phyloP scores from a whole-genome alignment of 1,140 invertebrate genomes.

The Drosophila varians region DNA sequence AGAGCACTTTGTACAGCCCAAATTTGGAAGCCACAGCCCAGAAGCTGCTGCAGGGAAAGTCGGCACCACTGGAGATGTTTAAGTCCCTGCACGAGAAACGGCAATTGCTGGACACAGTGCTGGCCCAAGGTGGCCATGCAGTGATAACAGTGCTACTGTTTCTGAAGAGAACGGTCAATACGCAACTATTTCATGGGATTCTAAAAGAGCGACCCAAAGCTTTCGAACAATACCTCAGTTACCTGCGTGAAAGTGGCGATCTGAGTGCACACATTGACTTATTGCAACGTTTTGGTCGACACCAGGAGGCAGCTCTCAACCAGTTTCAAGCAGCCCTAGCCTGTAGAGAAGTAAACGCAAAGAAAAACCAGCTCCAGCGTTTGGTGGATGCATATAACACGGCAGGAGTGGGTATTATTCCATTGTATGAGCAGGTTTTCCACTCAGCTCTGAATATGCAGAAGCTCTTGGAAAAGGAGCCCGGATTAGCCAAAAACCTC shows the following conservation, averaged over 20 bases:
- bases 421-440: slow-evolving; percentile 70
- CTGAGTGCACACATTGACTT: slow-evolving; percentile 84
- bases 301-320: slow-evolving; percentile 85
- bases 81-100: slow-evolving; percentile 85
- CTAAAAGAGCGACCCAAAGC: slow-evolving; percentile 84
- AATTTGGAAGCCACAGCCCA: slow-evolving; percentile 83
- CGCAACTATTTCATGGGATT: slow-evolving; percentile 84
- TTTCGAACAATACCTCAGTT: slow-evolving; percentile 85
- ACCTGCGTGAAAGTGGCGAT: slow-evolving; percentile 84
- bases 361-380: slow-evolving; percentile 63
- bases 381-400: slow-evolving; percentile 60
- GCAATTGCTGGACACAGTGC: slow-evolving; percentile 85
- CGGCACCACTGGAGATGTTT: slow-evolving; percentile 84
- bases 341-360: slow-evolving; percentile 9
- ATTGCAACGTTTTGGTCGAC: slow-evolving; percentile 85
- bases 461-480: slow-evolving; percentile 62
- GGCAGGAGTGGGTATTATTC: slow-evolving; percentile 61
- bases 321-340: slow-evolving; percentile 84
- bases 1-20: slow-evolving; percentile 71
- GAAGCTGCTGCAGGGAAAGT: slow-evolving; percentile 84
- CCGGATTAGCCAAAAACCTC: slow-evolving; percentile 11
- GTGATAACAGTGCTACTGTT: slow-evolving; percentile 86
- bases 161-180: slow-evolving; percentile 85
- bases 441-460: slow-evolving; percentile 62
- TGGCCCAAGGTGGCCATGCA: slow-evolving; percentile 85